Base-by-base conservation (phyloP, 2,888 invertebrate genomes). In the Latrodectus hesperus region DNA sequence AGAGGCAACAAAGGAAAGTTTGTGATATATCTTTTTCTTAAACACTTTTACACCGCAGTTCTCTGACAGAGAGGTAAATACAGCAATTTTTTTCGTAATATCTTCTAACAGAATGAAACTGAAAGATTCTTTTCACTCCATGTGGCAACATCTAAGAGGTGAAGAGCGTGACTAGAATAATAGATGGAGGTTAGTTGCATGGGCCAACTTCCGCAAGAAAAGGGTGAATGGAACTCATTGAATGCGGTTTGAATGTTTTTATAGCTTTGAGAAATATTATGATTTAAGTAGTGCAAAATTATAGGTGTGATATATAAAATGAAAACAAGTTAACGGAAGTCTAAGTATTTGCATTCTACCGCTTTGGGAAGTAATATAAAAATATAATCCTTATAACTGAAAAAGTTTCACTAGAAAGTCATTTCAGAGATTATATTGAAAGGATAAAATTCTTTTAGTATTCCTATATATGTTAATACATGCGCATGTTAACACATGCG, bases 131-230 rank as follows among this genome's bases (percentile, higher is more conserved):
- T 60, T 60, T 60, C 60, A 14, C 60, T 60, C 11, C 60, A n/a
- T 12, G 60, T 60, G 60, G 60, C 60, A 60, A 60, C 60, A 60
- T 60, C 60, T 60, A 60, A 11, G n/a, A 60, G 60, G 60, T 60
- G 60, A 60, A 60, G 60, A 60, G 60, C 60, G 60, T 60, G 60
- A 60, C 60, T 60, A 16, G 72, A 72, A 72, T 52, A 38, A 17
- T 26, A 10, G 55, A 55, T 22, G 52, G 52, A 49, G 76, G 49
- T n/a, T 51, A n/a, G 72, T 49, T 38, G 72, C n/a, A 38, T 49
- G 72, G 51, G 22, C 17, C 10, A 51, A n/a, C 76, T 76, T 76
- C 74, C 74, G 74, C 26, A 55, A 64, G 51, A 65, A 76, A 65
- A 49, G 26, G 65, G 65, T 65, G 17, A 51, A 51, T 76, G 65